Evolutionary conservation across 2,888 invertebrate species (phyloP).

Genomic region (Laothoe populi): DNA sequence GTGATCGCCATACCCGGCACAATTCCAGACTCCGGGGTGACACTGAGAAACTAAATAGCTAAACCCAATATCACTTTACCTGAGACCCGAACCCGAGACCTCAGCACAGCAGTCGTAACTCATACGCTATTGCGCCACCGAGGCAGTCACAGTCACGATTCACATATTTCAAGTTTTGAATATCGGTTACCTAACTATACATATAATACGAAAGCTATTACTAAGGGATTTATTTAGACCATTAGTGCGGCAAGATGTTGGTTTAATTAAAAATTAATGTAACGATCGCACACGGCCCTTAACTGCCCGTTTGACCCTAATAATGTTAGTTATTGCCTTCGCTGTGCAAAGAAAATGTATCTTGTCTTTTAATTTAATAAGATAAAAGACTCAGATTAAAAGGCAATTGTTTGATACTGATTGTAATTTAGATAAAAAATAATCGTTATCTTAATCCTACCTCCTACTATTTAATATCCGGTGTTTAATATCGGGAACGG

Average conservation of each 20-base stretch:
- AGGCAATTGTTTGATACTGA: neutral
- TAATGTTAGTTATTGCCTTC: conserved; percentile 3
- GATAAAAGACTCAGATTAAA: neutral
- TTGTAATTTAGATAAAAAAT: neutral
- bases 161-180: too few relatives aligned
- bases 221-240: conserved; percentile 32
- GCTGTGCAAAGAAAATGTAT: neutral
- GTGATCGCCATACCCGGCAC: too few relatives aligned
- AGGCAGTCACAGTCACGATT: too few relatives aligned
- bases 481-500: too few relatives aligned
- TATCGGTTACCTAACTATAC: neutral
- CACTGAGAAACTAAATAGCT: too few relatives aligned
- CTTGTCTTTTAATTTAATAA: neutral
- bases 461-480: too few relatives aligned
- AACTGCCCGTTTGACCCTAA: neutral
- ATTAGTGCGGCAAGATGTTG: conserved; percentile 36
- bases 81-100: too few relatives aligned
- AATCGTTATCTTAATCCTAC: too few relatives aligned
- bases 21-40: too few relatives aligned
- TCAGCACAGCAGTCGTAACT: too few relatives aligned
- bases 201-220: conserved; percentile 30
- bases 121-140: too few relatives aligned
- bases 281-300: conserved; percentile 29
- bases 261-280: conserved; percentile 57
- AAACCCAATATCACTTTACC: too few relatives aligned